Conservation (phyloP, 64 coral and sea anemone species). For the Catalaphyllia jardinei region DNA sequence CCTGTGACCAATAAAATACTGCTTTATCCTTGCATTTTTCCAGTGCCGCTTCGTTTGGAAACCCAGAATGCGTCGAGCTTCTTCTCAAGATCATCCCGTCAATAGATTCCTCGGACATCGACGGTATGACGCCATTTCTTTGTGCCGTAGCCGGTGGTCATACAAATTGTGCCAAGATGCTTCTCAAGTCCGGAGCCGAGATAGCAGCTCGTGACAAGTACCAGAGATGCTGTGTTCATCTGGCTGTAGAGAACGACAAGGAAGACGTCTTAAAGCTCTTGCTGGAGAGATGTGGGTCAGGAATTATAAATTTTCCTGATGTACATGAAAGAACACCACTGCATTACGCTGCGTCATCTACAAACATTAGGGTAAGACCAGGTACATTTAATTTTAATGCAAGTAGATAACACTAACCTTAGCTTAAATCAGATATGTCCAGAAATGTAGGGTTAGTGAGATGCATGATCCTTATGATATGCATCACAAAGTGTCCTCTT, state of each 20-base stretch:
- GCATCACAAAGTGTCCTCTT: no score
- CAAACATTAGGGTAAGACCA: slow-evolving; percentile 35
- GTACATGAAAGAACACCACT: slow-evolving; percentile 61
- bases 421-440: no score
- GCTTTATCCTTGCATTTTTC: neutral
- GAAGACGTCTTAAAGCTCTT: slow-evolving; percentile 52
- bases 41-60: slow-evolving; percentile 32
- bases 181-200: slow-evolving; percentile 63
- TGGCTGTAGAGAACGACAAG: slow-evolving; percentile 74
- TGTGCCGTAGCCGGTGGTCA: slow-evolving; percentile 61
- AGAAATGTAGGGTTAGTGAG: no score
- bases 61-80: slow-evolving; percentile 35
- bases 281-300: slow-evolving; percentile 42
- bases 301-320: slow-evolving; percentile 59
- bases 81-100: slow-evolving; percentile 44
- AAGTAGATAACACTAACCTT: no score
- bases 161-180: slow-evolving; percentile 19
- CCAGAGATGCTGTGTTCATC: slow-evolving; percentile 61
- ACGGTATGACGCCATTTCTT: slow-evolving; percentile 66
- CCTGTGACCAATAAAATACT: neutral
- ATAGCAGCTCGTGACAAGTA: slow-evolving; percentile 40
- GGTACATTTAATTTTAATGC: no score
- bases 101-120: slow-evolving; percentile 42
- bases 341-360: slow-evolving; percentile 67
- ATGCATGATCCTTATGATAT: no score